Base-by-base conservation (phyloP, 2,888 invertebrate genomes). In the Hetaerina titia region DNA sequence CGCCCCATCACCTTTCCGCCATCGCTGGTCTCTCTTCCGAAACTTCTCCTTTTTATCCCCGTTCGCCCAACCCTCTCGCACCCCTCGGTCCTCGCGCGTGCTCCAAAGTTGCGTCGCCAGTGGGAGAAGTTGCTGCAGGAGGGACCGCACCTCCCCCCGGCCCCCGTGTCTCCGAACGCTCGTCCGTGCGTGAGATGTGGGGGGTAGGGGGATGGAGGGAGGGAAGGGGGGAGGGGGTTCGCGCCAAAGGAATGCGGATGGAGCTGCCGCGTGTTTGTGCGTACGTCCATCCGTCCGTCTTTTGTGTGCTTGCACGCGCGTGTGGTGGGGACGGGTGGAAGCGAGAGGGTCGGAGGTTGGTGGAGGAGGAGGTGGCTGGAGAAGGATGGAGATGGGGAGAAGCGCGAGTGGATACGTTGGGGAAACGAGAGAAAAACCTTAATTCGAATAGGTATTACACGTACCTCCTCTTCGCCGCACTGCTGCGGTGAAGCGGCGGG, bases 251-350 rank as follows among this genome's bases (percentile, higher is more conserved):
- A 81, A 81, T 81, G 81, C 81, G 81, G 81, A 81, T 81, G 81
- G 81, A 31, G 31, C 7, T 22, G 8, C n/a, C n/a, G 19, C 64
- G 64, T 19, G 64, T 64, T 2, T n/a, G 69, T 69, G 4, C 22
- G 69, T 69, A 15, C 7, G 64, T 13, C 19, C 69, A 22, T 69
- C 7, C 22, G 69, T 69, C 19, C 22, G 69, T 69, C 69, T 19
- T 19, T 2, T 69, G 69, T 69, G 69, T 69, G 60, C 60, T 7
- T 60, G 60, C 60, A n/a, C n/a, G 69, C 69, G 69, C n/a, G 19
- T 0, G 5, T 69, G n/a, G 69, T n/a, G n/a, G n/a, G 96, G 96
- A n/a, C 1, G 9, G 81, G 25, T 15, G 31, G 31, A 9, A 22
- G 31, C 4, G 8, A 2, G 81, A 81, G 81, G 31, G 25, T 25